These are phyloP conservation scores for Euphydryas editha DNA, from an alignment of 2,888 invertebrate species.

Conservation along the genomic window DNA sequence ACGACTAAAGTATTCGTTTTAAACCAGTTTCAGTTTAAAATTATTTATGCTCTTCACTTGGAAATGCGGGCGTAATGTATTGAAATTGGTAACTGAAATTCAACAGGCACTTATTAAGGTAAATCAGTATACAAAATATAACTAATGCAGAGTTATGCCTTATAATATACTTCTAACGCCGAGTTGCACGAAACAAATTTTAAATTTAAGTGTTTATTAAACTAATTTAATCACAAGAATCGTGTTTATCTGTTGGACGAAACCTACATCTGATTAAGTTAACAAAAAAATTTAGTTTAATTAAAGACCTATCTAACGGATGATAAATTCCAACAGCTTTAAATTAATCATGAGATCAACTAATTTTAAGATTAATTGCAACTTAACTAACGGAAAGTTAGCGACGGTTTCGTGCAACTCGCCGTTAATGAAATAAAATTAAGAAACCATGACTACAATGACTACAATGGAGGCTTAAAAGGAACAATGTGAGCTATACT, in stretches of 20 bases:
- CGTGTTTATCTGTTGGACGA: no score
- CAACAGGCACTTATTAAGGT: not conserved
- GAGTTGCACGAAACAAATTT: no score
- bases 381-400: no score
- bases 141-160: not conserved
- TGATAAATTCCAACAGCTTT: no score
- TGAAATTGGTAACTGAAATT: not conserved
- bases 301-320: no score
- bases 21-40: not conserved
- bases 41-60: not conserved
- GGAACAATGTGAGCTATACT: conserved; percentile 15
- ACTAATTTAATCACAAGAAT: no score
- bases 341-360: no score
- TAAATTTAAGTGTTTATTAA: no score
- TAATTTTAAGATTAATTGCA: no score
- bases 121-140: not conserved
- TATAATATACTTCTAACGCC: not conserved
- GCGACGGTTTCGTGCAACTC: no score
- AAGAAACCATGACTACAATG: conserved; percentile 22
- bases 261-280: no score
- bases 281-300: no score
- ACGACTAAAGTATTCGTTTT: not conserved
- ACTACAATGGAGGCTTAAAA: conserved; percentile 23
- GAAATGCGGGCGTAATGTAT: conserved; percentile 8
- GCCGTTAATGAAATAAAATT: conserved; percentile 22